Base-by-base conservation (phyloP, 1,140 invertebrate genomes). In the Nixonia krombeini region DNA sequence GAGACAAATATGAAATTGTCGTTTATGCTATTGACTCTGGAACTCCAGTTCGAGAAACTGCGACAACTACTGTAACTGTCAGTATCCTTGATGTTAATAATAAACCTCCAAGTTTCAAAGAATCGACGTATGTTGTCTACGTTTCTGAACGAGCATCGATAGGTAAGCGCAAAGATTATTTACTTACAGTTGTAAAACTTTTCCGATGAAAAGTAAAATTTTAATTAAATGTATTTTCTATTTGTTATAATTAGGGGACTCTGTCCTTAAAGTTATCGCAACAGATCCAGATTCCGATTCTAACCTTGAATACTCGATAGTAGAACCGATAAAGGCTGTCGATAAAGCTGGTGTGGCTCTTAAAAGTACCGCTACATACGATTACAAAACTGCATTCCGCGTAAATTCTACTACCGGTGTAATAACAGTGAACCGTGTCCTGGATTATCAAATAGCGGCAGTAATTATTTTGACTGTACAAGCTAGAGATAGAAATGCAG, bases 41-140 rank as follows among this genome's bases (percentile, higher is more conserved):
- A 0, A 83, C 83, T n/a, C 91, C 91, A 0, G 88, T 92, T n/a
- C 87, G 87, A 28, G 91, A 93, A 84, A 92, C 91, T 0, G 91
- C 91, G 0, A 91, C 91, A 0, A 90, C 92, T 0, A 91, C 89
- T 1, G 89, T 94, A 0, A 89, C 89, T 28, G 88, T 94, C 1
- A 89, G 88, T 17, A 89, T 95, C 8, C 79, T 89, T 59, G 93
- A 95, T 75, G 91, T 95, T 0, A 95, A 95, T 62, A 93, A 96
- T 74, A 93, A 94, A 73, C 88, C 91, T 8, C 94, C 94, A 0
- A 86, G 81, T 56, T 96, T 95, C 52, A 87, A 90, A 63, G 87
- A 89, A 16, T 86, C 86, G 0, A 86, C 87, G 18, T 90, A 90
- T 69, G 86, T 90, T 5, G 85, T 88, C 31, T 91, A 94, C 47